Conservation (phyloP, 2,797 vertebrate species). For the Pseudomugil gertrudae region DNA sequence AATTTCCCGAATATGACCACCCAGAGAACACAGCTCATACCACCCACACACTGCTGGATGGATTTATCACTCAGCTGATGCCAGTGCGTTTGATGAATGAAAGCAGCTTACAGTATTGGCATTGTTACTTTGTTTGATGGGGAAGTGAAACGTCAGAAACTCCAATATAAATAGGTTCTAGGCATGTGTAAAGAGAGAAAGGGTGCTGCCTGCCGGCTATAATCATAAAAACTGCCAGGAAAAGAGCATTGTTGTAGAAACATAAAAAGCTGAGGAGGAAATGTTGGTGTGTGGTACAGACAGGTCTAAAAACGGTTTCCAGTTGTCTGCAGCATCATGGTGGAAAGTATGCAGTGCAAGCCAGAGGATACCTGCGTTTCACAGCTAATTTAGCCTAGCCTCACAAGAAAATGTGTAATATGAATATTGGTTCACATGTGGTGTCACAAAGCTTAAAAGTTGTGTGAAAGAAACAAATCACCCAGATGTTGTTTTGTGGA, state of each 20-base stretch:
- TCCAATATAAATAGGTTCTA: slow-evolving; percentile 52
- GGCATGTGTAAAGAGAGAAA: slow-evolving; percentile 32
- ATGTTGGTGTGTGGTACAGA: slow-evolving; percentile 47
- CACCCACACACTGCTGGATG: slow-evolving; percentile 70
- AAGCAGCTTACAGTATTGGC: slow-evolving; percentile 69
- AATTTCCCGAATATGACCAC: slow-evolving; percentile 77
- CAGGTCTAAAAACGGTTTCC: slow-evolving; percentile 11
- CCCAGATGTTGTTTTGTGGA: background rate
- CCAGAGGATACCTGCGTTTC: slow-evolving; percentile 23
- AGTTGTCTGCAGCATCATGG: slow-evolving; percentile 24
- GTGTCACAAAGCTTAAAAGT: background rate
- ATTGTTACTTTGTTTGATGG: slow-evolving; percentile 59
- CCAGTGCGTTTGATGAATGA: slow-evolving; percentile 57
- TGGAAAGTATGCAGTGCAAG: slow-evolving; percentile 27
- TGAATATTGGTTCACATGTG: background rate
- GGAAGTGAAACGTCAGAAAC: slow-evolving; percentile 61
- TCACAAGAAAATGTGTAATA: background rate
- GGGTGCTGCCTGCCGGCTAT: slow-evolving; percentile 45
- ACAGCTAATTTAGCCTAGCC: background rate
- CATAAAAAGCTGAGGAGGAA: slow-evolving; percentile 27
- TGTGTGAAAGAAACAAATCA: background rate
- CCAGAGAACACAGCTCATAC: slow-evolving; percentile 68
- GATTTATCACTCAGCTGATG: slow-evolving; percentile 76
- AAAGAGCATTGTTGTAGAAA: slow-evolving; percentile 48
- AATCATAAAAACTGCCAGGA: slow-evolving; percentile 40